Evolutionary conservation across 2,888 invertebrate genomes (phyloP).

Genomic region (Griposia aprilina): DNA sequence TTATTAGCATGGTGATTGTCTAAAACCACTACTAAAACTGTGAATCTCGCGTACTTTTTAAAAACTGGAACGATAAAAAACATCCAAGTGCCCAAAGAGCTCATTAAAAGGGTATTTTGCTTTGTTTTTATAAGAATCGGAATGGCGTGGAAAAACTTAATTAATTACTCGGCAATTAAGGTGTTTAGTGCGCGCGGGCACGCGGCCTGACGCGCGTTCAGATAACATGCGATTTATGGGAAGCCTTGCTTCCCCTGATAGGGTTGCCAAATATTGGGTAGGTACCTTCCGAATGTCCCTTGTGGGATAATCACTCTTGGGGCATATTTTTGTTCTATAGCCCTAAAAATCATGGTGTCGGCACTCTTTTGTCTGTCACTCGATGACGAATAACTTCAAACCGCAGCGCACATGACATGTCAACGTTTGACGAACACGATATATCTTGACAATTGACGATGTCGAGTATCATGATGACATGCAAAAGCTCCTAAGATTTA

Average conservation of each 20-base stretch:
- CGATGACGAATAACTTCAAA: not conserved
- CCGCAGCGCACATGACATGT: not conserved
- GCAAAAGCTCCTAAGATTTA: not conserved
- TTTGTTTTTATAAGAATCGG: conserved; percentile 32
- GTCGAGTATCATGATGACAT: conserved; percentile 33
- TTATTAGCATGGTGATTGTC: not conserved
- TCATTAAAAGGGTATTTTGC: conserved; percentile 35
- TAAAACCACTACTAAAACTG: not conserved
- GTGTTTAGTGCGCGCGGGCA: conserved; percentile 61
- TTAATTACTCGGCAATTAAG: conserved; percentile 65
- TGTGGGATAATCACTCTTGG: too few relatives aligned
- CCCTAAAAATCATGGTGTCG: not conserved
- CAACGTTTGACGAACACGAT: conserved; percentile 9
- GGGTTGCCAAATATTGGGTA: conserved; percentile 44
- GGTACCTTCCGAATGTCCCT: not conserved
- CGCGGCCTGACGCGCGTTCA: conserved; percentile 56
- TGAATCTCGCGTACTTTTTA: not conserved
- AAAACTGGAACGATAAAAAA: conserved; percentile 2
- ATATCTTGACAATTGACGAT: not conserved
- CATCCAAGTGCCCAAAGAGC: conserved; percentile 6
- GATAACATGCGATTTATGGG: conserved; percentile 69
- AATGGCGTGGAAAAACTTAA: conserved; percentile 62
- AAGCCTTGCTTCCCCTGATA: conserved; percentile 18
- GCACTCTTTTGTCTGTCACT: not conserved
- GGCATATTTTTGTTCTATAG: not conserved